Evolutionary conservation across 2,113 vertebrate species (phyloP), one percentile per base, ranked within the genome.

Genomic region (Cyprinodon variegatus): DNA sequence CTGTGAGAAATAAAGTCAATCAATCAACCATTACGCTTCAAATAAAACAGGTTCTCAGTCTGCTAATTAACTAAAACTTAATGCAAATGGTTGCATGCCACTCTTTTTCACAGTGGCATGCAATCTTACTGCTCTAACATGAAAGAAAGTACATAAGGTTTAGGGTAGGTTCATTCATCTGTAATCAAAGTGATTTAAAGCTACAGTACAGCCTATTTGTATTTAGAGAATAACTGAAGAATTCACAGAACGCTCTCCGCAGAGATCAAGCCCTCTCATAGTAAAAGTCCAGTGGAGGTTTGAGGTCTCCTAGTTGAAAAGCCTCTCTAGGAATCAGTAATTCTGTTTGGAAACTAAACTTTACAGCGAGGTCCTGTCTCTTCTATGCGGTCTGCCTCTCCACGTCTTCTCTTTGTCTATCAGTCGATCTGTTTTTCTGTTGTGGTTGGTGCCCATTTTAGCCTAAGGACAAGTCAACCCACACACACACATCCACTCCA

Each of bases 391-490:
- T 84, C 12, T 3, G 29, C 65, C 40, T 76, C 75, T 67, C 71
- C 66, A 85, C 39, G 61, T 74, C 65, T 76, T 86, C 83, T 85
- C 86, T 89, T 85, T 89, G 87, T 89, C 83, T 90, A 91, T 92
- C 90, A 89, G 91, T 88, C 78, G 74, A 91, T 91, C 82, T 89
- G 87, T 90, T 91, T 91, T 86, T 92, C 89, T 92, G 90, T 91
- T 91, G 90, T 90, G 89, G 91, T 89, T 5, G 11, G 72, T 75
- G 85, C 90, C 89, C 85, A 70, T 88, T 91, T 91, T 92, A 92
- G 90, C 91, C 88, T 48, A 67, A 90, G 90, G 86, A 92, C 81
- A 90, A 72, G 79, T 88, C 86, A 61, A 57, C 77, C 83, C 77
- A 77, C 68, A 79, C 72, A 80, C 82, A 84, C 82, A 68, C 66